Evolutionary conservation across 2,113 vertebrate species (phyloP), one percentile per base, ranked within the genome.

Genomic region (Mormoops blainvillei): DNA sequence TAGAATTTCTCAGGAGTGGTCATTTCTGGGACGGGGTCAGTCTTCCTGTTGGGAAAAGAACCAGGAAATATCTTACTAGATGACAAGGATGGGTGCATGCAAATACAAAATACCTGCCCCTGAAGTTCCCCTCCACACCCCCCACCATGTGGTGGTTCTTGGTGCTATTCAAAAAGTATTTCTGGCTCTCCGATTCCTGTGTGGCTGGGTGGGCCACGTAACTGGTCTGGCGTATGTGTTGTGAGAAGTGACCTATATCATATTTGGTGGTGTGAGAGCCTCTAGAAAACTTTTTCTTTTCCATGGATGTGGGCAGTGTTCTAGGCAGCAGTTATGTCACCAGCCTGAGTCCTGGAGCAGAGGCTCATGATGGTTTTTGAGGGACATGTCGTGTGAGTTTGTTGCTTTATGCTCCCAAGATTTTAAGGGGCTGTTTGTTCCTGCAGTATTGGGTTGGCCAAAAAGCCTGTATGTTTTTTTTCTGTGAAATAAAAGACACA

Each of bases 1-100:
- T 96, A 88, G 91, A 99, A 95, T 88, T 98, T 65, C 63, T 98
- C 92, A 50, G 98, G 98, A 33, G 98, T 98, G 31, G 98, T 99
- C 99, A 99, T 99, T 83, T 70, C 11, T 31, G 97, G 87, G 91
- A 98, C 80, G 0, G 99, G 97, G 92, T 99, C 98, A 12, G 1
- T 24, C 5, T 88, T 43, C 78, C 99, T 99, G 61, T 80, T 58
- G 50, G 78, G 52, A 45, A 85, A 95, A 97, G 48, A 94, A 38
- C 68, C 2, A 91, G 45, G 73, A 90, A 63, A 56, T 13, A 33
- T 24, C 6, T 94, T 56, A 89, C 50, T 18, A 65, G 8, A 50
- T 52, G 70, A 50, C 54, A 28, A 91, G 41, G 48, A 38, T 7
- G 26, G 31, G 87, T 43, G 1, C 33, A 15, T 41, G 8, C 38